phyloP scores from a whole-genome alignment of 1,140 invertebrate species.

The Apis mellifera region DNA sequence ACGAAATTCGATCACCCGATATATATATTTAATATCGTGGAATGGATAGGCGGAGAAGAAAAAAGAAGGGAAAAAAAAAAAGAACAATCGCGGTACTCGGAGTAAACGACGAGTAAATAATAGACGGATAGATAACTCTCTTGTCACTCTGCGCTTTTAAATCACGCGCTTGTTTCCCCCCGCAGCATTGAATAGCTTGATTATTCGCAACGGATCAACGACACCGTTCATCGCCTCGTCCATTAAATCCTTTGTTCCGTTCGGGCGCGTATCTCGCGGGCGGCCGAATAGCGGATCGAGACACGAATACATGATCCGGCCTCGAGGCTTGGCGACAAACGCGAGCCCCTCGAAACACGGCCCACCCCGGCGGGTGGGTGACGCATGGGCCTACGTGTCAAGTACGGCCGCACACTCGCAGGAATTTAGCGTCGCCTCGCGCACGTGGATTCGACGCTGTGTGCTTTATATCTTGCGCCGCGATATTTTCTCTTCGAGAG shows the following conservation, averaged over 20 bases:
- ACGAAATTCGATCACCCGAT: neutral
- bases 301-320: constrained; percentile 3
- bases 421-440: constrained; percentile 26
- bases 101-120: too few species aligned
- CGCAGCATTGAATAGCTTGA: neutral
- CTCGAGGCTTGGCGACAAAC: constrained; percentile 7
- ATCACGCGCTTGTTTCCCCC: neutral
- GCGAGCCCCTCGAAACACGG: neutral
- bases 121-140: neutral
- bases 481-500: neutral
- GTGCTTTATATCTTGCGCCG: neutral
- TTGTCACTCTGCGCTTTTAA: neutral
- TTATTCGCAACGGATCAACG: neutral
- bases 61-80: too few species aligned
- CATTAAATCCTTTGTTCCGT: neutral
- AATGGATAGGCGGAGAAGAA: too few species aligned
- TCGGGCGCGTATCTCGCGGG: neutral
- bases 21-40: neutral
- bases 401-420: neutral
- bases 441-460: neutral
- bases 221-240: neutral
- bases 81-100: too few species aligned
- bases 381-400: constrained; percentile 1
- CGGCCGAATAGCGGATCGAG: neutral
- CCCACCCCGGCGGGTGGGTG: constrained; percentile 10